Percentiles rank a stretch among this genome's conserved stretches.
Evolutionary conservation across 2,113 vertebrate species (phyloP).

Genomic region (Aythya baeri): DNA sequence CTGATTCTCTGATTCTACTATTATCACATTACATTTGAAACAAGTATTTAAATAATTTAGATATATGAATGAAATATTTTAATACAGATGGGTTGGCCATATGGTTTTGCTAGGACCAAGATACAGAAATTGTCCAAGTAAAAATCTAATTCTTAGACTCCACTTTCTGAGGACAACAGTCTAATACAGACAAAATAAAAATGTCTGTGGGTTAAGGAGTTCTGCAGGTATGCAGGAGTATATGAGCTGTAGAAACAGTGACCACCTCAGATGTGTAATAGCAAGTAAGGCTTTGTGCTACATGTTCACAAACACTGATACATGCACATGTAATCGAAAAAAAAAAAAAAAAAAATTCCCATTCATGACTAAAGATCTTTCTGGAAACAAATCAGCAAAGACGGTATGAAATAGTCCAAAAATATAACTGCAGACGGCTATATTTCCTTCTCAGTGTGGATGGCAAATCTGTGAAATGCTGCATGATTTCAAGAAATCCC

Average conservation of each 20-base stretch:
- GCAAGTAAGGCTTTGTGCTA: background rate
- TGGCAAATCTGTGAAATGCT: slow-evolving; percentile 34
- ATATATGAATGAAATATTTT: background rate
- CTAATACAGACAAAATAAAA: background rate
- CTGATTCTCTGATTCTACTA: no score
- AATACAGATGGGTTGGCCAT: background rate
- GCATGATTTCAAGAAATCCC: slow-evolving; percentile 29
- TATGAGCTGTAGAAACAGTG: background rate
- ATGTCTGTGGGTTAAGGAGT: background rate
- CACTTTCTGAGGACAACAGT: background rate
- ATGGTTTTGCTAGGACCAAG: background rate
- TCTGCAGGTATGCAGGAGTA: background rate
- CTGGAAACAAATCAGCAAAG: background rate
- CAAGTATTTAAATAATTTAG: background rate
- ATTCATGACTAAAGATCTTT: slow-evolving; percentile 13
- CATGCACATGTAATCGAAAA: background rate
- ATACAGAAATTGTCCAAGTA: background rate
- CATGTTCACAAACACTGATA: background rate
- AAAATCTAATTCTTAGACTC: background rate
- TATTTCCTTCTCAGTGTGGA: background rate
- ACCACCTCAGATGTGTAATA: background rate
- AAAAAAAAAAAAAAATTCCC: slow-evolving; percentile 2
- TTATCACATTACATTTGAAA: background rate
- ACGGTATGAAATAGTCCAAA: slow-evolving; percentile 40
- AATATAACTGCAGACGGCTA: background rate